Evolutionary conservation across 2,888 invertebrate species (phyloP), one percentile per base, ranked within the genome.

Genomic region (Plemyria rubiginata): DNA sequence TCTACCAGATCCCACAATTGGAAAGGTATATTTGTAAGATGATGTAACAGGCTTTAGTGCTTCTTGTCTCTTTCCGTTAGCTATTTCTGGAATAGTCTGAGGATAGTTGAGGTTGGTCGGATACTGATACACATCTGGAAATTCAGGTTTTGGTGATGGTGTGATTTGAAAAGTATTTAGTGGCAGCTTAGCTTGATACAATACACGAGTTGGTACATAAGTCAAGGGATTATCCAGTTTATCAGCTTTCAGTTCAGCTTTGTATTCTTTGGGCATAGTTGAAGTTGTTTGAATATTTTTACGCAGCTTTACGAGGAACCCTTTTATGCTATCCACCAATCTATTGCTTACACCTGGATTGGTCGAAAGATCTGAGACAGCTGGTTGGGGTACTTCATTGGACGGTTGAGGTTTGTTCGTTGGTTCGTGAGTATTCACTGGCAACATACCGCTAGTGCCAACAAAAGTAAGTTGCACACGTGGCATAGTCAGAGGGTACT

Each of bases 381-480:
- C 52, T 16, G 49, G 40, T 50, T 49, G 49, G 22, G 46, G 11
- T 9, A 29, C 40, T 48, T 46, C 46, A 6, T 9, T 50, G 9
- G 16, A 16, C 13, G 28, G 52, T 53, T 55, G 22, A 6, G 36
- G 8, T 45, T 41, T 53, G 12, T 15, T 0, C 12, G 13, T 8
- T 41, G 13, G 15, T 55, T 11, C 32, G 4, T 63, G 28, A 22
- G 22, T 56, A 22, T 50, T 56, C n/a, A 56, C 43, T 28, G 56
- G 43, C 29, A 62, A 45, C 50, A 62, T 58, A 45, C 62, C 62
- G 12, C 13, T 58, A 0, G 43, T 43, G 29, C 58, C 50, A 32
- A 36, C n/a, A 5, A 54, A 43, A 16, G n/a, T 40, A 3, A 62
- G 58, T 46, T 58, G 50, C 13, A 62, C 62, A 0, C 11, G 15